These are phyloP conservation scores for Holocentrus rufus DNA, from an alignment of 2,797 vertebrate species.

Conservation along the genomic window DNA sequence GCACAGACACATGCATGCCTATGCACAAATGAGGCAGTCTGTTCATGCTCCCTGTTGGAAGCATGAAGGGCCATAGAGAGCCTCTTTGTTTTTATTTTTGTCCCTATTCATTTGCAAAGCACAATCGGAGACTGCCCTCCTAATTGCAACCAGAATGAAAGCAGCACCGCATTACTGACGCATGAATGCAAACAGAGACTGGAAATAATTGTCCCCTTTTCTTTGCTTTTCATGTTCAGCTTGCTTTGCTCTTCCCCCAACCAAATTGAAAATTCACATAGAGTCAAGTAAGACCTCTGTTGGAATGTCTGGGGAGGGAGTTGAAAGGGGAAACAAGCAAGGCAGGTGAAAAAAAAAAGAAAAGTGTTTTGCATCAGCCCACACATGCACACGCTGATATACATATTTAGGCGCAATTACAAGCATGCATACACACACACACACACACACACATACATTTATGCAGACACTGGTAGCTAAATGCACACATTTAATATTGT, in stretches of 20 bases:
- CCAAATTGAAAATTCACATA: slow-evolving; percentile 48
- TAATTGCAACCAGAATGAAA: slow-evolving; percentile 72
- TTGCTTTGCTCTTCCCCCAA: slow-evolving; percentile 12
- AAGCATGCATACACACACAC: too few relatives aligned
- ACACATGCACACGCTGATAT: slow-evolving; percentile 4
- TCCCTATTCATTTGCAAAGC: slow-evolving; percentile 57
- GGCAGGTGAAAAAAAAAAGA: slow-evolving; percentile 39
- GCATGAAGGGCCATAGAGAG: slow-evolving; percentile 29
- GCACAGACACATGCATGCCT: slow-evolving; percentile 8
- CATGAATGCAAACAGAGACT: slow-evolving; percentile 65
- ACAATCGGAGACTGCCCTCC: slow-evolving; percentile 56
- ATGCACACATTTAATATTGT: too few relatives aligned
- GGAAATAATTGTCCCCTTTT: slow-evolving; percentile 66
- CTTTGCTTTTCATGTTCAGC: slow-evolving; percentile 59
- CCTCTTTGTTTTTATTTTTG: slow-evolving; percentile 59
- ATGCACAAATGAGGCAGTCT: slow-evolving; percentile 26
- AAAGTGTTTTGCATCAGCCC: slow-evolving; percentile 29
- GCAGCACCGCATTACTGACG: slow-evolving; percentile 65
- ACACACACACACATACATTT: slow-evolving; percentile 8
- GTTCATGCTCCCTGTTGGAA: slow-evolving; percentile 31
- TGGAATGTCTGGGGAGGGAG: slow-evolving; percentile 54
- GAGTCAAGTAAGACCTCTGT: slow-evolving; percentile 55
- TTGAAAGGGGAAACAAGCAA: slow-evolving; percentile 37
- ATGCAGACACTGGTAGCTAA: background rate
- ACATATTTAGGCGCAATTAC: too few relatives aligned